Evolutionary conservation across 2,888 invertebrate genomes (phyloP), one percentile per base, ranked within the genome.

Genomic region (Strigamia maritima): DNA sequence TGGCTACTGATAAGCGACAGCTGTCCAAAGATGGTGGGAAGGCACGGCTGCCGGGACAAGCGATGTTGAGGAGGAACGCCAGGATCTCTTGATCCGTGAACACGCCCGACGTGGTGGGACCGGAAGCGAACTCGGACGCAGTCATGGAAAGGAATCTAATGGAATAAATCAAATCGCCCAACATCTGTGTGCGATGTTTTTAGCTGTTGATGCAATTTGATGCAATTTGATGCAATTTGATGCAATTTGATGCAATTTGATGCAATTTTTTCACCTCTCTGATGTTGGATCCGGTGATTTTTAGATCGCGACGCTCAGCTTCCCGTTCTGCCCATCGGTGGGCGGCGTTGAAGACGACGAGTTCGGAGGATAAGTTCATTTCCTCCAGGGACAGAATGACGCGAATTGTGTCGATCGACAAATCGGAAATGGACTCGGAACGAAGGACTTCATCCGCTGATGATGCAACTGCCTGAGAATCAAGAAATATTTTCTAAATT

Each of bases 91-190:
- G 89, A 85, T 93, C 91, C 0, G 91, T 89, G 31, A 94, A 88
- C 10, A 94, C 86, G n/a, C 16, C 83, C 14, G 93, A 93, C 77
- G 91, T 89, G 0, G 92, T 93, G 0, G 94, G 93, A 0, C 93
- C 93, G 83, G 92, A 92, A 0, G 94, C 93, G 85, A 94, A 94
- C 87, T 94, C 92, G 84, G 93, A 91, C 0, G 94, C 92, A 0
- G 91, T 90, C 82, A 94, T 87, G 0, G 93, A 93, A 14, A 94
- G 88, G 86, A 94, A 94, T 28, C 94, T 89, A 80, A 94, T 75
- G 24, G 22, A 22, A 38, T 65, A 80, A 16, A 81, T 38, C 38
- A 40, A 35, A 38, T 28, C 65, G 44, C 40, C 76, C n/a, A 81
- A 60, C 10, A 70, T 74, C 77, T 77, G 38, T 77, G 38, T 14